These are phyloP conservation scores for Lepidochitona cinerea DNA, from an alignment of 2,888 invertebrate genomes.

Conservation along the genomic window DNA sequence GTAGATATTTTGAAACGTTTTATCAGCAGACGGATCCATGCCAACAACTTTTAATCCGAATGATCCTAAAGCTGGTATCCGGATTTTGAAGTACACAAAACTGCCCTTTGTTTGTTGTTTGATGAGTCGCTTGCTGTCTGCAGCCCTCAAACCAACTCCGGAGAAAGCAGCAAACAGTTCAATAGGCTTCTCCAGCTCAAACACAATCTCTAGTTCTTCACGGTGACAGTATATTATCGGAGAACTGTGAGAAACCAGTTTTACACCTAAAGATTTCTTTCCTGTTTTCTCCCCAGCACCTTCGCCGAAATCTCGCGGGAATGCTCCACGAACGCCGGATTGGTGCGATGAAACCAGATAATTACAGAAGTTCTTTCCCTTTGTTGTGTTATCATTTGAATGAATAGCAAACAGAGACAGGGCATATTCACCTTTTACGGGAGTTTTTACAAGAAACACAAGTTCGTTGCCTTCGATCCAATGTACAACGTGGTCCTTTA, in stretches of 20 bases:
- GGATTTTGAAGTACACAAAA: constrained; percentile 22
- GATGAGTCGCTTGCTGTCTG: constrained; percentile 22
- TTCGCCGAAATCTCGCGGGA: constrained; percentile 24
- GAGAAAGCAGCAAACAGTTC: constrained; percentile 22
- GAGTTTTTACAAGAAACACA: constrained; percentile 37
- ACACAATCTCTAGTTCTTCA: not conserved
- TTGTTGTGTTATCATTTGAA: constrained; percentile 24
- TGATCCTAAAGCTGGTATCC: constrained; percentile 24
- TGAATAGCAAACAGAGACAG: constrained; percentile 32
- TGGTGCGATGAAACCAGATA: constrained; percentile 30
- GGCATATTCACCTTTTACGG: constrained; percentile 43
- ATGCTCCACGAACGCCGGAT: constrained; percentile 10
- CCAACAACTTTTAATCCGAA: constrained; percentile 29
- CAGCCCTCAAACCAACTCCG: constrained; percentile 20
- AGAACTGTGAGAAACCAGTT: constrained; percentile 17
- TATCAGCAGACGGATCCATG: constrained; percentile 10
- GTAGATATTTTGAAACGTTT: constrained; percentile 20
- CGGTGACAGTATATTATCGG: not conserved
- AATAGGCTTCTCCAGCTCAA: constrained; percentile 1
- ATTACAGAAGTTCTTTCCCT: constrained; percentile 59
- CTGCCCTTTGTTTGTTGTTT: constrained; percentile 17
- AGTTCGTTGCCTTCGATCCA: constrained; percentile 31
- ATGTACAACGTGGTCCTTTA: constrained; percentile 30
- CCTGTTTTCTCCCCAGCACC: constrained; percentile 15
- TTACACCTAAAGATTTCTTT: constrained; percentile 36